These are phyloP conservation scores for Drosophila tsacasi DNA, from an alignment of 1,140 invertebrate genomes.

Conservation along the genomic window DNA sequence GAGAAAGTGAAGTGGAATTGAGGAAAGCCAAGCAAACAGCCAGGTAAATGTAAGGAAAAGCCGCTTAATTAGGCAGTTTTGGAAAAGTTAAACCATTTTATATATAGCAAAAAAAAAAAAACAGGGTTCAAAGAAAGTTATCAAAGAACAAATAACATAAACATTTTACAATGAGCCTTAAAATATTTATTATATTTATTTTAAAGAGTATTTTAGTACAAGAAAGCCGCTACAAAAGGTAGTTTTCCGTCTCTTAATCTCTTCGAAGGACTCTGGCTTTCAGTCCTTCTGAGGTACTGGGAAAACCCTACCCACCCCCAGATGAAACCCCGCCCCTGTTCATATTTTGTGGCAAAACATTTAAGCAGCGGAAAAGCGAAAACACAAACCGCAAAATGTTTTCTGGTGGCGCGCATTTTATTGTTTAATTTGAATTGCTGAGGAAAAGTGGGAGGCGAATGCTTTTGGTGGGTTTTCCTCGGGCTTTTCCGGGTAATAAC, in stretches of 20 bases:
- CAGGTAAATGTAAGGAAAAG: neutral
- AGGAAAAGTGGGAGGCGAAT: neutral
- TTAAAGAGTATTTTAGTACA: too few species aligned
- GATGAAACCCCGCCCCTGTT: constrained; percentile 4
- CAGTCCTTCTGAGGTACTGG: neutral
- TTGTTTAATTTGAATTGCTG: constrained; percentile 71
- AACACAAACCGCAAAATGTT: constrained; percentile 54
- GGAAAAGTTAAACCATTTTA: neutral
- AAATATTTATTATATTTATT: neutral
- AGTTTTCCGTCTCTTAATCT: neutral
- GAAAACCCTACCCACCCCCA: neutral
- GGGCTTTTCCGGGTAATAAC: neutral
- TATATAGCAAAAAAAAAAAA: neutral
- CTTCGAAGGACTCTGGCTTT: neutral
- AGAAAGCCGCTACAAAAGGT: neutral
- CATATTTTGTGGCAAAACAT: constrained; percentile 26
- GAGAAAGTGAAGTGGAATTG: neutral
- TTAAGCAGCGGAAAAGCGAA: constrained; percentile 23
- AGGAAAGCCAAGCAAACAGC: neutral
- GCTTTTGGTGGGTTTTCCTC: too few species aligned
- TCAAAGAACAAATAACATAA: neutral
- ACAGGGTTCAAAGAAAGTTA: neutral
- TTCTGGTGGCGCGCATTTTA: constrained; percentile 55
- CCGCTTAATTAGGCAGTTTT: neutral
- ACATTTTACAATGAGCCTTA: neutral